Evolutionary conservation across 2,113 vertebrate species (phyloP).

Genomic region (Pyxicephalus adspersus): DNA sequence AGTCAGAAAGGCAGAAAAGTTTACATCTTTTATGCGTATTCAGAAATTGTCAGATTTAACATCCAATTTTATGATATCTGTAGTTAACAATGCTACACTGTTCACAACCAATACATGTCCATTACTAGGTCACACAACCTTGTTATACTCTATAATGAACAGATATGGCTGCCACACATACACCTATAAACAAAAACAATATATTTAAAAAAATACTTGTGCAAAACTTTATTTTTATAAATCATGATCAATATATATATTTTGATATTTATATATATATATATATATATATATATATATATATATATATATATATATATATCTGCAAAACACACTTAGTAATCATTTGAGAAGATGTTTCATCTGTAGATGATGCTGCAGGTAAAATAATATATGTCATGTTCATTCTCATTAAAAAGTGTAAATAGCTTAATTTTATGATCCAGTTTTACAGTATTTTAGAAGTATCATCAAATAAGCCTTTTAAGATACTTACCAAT

Average conservation of each 20-base stretch:
- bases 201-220: too few species aligned
- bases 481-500: slow-evolving; percentile 41
- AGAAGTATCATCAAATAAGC: slow-evolving; percentile 29
- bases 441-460: slow-evolving; percentile 12
- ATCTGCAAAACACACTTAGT: not conserved
- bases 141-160: too few species aligned
- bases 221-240: too few species aligned
- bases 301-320: not conserved
- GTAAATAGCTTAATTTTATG: slow-evolving; percentile 29
- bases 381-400: not conserved
- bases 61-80: too few species aligned
- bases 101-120: too few species aligned
- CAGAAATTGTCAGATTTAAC: too few species aligned
- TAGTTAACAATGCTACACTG: too few species aligned
- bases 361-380: not conserved
- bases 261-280: not conserved
- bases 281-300: not conserved
- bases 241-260: not conserved
- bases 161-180: too few species aligned
- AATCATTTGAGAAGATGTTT: not conserved
- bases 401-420: slow-evolving; percentile 3
- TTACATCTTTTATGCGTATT: too few species aligned
- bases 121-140: too few species aligned
- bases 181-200: too few species aligned
- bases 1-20: too few species aligned